Percentiles rank a stretch among this genome's conserved stretches.
Evolutionary conservation across 1,140 invertebrate species (phyloP).

Genomic region (Sminthurinus signatus): DNA sequence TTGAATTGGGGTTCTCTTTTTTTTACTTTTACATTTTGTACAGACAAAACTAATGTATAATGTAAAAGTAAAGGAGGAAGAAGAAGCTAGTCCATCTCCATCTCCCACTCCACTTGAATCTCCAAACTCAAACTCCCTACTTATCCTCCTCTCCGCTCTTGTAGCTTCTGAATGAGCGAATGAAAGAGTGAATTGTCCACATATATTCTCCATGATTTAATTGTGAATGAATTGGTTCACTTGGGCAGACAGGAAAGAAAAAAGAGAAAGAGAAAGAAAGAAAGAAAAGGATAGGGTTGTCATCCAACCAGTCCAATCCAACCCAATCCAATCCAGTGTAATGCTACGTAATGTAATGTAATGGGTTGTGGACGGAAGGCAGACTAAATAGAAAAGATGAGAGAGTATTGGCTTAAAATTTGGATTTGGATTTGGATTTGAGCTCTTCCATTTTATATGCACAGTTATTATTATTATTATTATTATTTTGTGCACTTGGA

Average conservation of each 20-base stretch:
- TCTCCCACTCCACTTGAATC: too few species aligned
- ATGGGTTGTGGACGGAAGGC: too few species aligned
- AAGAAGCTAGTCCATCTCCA: too few species aligned
- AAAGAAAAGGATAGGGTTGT: slow-evolving; percentile 12
- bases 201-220: slow-evolving; percentile 19
- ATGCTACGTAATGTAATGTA: too few species aligned
- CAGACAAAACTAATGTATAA: too few species aligned
- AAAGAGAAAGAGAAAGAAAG: neutral
- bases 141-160: neutral
- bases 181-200: slow-evolving; percentile 10
- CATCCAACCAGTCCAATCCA: too few species aligned
- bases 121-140: too few species aligned
- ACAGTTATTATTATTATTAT: too few species aligned
- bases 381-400: too few species aligned
- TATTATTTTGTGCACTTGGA: neutral
- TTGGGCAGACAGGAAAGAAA: neutral
- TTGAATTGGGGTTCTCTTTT: neutral
- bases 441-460: neutral
- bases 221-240: slow-evolving; percentile 23
- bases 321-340: too few species aligned
- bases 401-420: slow-evolving; percentile 7
- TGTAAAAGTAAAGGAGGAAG: too few species aligned
- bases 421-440: neutral
- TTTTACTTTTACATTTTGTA: too few species aligned
- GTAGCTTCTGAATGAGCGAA: slow-evolving; percentile 1